These are phyloP conservation scores for Motacilla tschutschensis DNA, from an alignment of 2,113 vertebrate genomes.

Conservation along the genomic window DNA sequence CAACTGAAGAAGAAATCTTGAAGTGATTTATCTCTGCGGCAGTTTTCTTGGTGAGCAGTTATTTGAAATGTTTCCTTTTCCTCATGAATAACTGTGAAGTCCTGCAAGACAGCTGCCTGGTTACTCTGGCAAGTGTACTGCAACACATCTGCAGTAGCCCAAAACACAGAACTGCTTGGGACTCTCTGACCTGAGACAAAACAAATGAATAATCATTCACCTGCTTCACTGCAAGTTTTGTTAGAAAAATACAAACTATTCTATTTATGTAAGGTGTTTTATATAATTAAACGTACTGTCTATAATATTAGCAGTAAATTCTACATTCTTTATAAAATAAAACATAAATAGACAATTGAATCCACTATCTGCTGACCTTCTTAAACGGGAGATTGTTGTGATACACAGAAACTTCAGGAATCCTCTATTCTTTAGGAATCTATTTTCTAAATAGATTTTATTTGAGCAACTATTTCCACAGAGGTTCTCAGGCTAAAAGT, in stretches of 20 bases:
- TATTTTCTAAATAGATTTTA: neutral
- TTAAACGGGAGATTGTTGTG: neutral
- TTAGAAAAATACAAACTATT: neutral
- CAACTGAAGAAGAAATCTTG: neutral
- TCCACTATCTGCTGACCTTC: neutral
- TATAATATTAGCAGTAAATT: neutral
- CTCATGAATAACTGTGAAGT: neutral
- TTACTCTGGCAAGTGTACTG: neutral
- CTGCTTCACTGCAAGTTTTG: neutral
- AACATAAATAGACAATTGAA: neutral
- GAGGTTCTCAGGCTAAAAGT: slow-evolving; percentile 8
- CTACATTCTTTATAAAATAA: neutral
- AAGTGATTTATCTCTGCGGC: neutral
- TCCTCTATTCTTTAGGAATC: neutral
- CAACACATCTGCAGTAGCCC: neutral
- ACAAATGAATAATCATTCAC: neutral
- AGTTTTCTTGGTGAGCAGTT: neutral
- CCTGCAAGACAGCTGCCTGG: neutral
- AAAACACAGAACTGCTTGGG: neutral
- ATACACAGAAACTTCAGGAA: neutral
- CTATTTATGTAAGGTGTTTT: neutral
- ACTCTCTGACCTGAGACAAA: neutral
- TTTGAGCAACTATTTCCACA: neutral
- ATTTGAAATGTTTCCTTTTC: neutral
- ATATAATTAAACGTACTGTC: neutral